These are phyloP conservation scores for Nemurella pictetii DNA, from an alignment of 2,888 invertebrate genomes.

Conservation along the genomic window DNA sequence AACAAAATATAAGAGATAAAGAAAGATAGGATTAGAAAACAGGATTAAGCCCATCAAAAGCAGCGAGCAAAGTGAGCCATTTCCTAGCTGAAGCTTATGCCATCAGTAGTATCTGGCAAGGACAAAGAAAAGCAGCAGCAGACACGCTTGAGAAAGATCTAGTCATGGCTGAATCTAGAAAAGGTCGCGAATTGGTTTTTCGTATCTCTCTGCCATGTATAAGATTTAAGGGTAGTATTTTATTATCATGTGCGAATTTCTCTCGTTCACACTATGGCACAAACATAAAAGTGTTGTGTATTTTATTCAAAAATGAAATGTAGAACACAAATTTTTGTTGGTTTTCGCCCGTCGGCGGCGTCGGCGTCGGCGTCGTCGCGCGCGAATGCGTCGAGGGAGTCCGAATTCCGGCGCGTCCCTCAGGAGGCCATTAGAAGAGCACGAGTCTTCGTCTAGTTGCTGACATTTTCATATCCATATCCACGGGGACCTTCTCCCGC, in stretches of 20 bases:
- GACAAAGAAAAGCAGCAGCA: not conserved
- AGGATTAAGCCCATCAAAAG: slow-evolving; percentile 31
- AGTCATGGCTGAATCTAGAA: not conserved
- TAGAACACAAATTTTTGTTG: not conserved
- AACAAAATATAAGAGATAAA: slow-evolving; percentile 18
- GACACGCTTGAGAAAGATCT: not conserved
- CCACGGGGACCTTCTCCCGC: slow-evolving; percentile 31
- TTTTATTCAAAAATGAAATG: not conserved
- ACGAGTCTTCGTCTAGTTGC: slow-evolving; percentile 32
- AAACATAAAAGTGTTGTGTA: not conserved
- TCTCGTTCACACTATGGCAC: not conserved
- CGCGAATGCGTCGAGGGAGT: not conserved
- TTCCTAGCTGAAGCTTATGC: slow-evolving; percentile 6
- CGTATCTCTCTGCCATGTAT: not conserved
- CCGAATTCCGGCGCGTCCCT: slow-evolving; percentile 27
- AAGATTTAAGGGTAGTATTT: no score
- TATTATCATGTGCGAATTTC: not conserved
- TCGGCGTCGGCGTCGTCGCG: no score
- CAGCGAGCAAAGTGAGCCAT: slow-evolving; percentile 13
- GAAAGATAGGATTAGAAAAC: slow-evolving; percentile 23
- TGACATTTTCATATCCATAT: slow-evolving; percentile 37
- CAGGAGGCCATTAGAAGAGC: slow-evolving; percentile 37
- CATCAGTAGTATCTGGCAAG: not conserved
- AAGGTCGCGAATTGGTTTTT: not conserved
- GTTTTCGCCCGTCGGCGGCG: not conserved